phyloP scores from a whole-genome alignment of 2,113 vertebrate genomes.

The Solea solea region DNA sequence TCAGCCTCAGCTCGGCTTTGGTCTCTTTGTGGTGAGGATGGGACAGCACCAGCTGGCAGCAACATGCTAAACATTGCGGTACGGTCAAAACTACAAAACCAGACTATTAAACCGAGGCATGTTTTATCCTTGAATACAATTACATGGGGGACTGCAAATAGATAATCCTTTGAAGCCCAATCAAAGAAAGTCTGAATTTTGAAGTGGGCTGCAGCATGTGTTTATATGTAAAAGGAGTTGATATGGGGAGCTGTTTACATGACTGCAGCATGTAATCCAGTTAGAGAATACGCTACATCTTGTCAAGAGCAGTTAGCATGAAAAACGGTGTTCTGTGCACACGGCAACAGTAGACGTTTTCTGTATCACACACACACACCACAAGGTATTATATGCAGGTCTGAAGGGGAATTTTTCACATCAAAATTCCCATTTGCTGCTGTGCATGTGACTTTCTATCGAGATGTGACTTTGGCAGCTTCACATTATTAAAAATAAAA shows the following conservation, averaged over 20 bases:
- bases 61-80: conserved; percentile 18
- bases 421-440: background rate
- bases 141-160: conserved; percentile 43
- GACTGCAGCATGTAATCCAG: conserved; percentile 58
- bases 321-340: background rate
- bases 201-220: conserved; percentile 41
- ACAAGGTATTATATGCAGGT: background rate
- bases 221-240: conserved; percentile 48
- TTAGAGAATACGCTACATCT: conserved; percentile 22
- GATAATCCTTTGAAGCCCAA: conserved; percentile 68
- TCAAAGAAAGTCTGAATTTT: conserved; percentile 66
- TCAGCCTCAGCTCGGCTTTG: conserved; percentile 33
- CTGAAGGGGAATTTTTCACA: background rate
- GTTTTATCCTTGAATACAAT: conserved; percentile 53
- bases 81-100: conserved; percentile 35
- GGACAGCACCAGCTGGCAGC: conserved; percentile 23
- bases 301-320: conserved; percentile 6
- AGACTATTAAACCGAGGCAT: conserved; percentile 38
- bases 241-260: conserved; percentile 60
- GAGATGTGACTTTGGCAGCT: background rate
- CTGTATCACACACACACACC: background rate
- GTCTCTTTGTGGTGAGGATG: conserved; percentile 14
- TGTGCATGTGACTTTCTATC: background rate
- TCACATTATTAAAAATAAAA: background rate
- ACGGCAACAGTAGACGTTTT: too few species aligned